Conservation (phyloP, 2,113 vertebrate species). For the Orcinus orca region DNA sequence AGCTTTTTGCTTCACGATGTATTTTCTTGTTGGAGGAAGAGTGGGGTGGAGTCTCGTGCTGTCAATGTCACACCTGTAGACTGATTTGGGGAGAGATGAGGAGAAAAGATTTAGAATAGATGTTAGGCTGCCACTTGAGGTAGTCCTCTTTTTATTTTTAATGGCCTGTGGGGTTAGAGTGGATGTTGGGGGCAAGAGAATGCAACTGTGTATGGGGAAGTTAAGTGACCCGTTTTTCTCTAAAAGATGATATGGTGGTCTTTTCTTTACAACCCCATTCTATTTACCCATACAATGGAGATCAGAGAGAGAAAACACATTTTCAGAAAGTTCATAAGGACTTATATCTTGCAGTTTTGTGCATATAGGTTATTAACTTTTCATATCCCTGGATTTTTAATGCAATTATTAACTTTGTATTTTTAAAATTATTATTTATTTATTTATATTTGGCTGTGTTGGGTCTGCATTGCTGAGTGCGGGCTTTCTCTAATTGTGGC, state of each 20-base stretch:
- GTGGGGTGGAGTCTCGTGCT: not conserved
- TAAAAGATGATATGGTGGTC: not conserved
- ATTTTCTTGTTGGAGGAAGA: not conserved
- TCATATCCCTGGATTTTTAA: slow-evolving; percentile 39
- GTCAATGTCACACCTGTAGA: not conserved
- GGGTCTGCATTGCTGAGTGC: too few species aligned
- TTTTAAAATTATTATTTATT: not conserved
- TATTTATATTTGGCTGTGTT: too few species aligned
- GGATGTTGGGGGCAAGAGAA: not conserved
- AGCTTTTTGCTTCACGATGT: not conserved
- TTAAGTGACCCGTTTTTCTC: not conserved
- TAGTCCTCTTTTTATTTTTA: not conserved
- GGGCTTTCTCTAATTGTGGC: too few species aligned
- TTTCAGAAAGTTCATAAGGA: not conserved
- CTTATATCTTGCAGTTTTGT: not conserved
- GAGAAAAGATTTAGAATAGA: not conserved
- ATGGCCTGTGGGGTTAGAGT: not conserved
- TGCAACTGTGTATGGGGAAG: not conserved
- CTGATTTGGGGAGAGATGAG: not conserved
- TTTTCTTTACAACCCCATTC: not conserved
- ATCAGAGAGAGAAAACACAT: not conserved
- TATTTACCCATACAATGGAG: not conserved
- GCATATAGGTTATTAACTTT: slow-evolving; percentile 10
- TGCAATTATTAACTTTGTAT: slow-evolving; percentile 37
- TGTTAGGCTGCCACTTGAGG: not conserved